Base-by-base conservation (phyloP, 1,140 invertebrate genomes). In the Triops longicaudatus region DNA sequence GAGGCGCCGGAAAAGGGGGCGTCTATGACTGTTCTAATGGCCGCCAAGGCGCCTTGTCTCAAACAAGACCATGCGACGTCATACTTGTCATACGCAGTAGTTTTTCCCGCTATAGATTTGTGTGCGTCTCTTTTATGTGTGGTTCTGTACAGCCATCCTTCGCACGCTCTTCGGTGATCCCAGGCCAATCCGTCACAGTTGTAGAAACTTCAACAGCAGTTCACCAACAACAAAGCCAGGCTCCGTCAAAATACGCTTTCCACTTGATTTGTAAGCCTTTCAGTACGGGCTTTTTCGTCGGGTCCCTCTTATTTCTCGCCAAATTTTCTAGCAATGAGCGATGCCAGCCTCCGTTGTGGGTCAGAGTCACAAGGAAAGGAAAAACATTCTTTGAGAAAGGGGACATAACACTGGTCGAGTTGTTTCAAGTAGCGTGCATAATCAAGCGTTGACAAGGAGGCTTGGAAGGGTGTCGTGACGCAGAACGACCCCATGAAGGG, bases 251-350 rank as follows among this genome's bases (percentile, higher is more conserved):
- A 63, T 63, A 63, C 22, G 17, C n/a, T 63, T 63, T 22, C 3
- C 9, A 22, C 50, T n/a, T 63, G 50, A 63, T 63, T 63, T 63
- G 50, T 63, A n/a, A 63, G 50, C 50, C 50, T 63, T 63, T 63
- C 50, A 10, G 22, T 22, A 22, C 50, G 17, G 50, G 22, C 50
- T 63, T 63, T 63, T 63, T 63, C 50, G 9, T 22, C 2, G 31
- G 31, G 2, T 37, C 31, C 31, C 7, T 37, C 31, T 37, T 37
- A 37, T 37, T 37, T 37, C 31, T 37, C 31, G 7, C 31, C 31
- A 37, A 37, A 37, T 37, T 37, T 37, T 37, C 31, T 2, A 37
- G 31, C 31, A 2, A 37, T 37, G 31, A 37, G 7, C 50, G 22
- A 22, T 22, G 22, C 5, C 5, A 63, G 50, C 50, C 17, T 63